Evolutionary conservation across 2,888 invertebrate species (phyloP).

Genomic region (Microctonus hyperodae): DNA sequence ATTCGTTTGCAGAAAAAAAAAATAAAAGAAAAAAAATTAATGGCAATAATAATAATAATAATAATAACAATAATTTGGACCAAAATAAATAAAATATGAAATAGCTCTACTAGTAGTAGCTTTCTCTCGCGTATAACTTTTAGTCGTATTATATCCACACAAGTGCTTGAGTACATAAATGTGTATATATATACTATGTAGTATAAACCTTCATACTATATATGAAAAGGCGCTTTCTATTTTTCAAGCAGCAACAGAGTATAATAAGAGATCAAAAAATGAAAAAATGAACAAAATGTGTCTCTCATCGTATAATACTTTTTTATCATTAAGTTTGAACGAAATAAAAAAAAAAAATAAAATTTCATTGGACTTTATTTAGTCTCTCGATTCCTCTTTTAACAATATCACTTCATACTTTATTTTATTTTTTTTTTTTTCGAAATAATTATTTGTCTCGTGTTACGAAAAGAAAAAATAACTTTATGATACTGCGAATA

Average conservation of each 20-base stretch:
- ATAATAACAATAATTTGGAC: conserved; percentile 11
- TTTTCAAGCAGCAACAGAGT: not conserved
- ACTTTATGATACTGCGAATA: no score
- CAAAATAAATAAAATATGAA: conserved; percentile 4
- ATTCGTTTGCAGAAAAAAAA: conserved; percentile 27
- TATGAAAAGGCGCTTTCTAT: not conserved
- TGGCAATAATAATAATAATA: conserved; percentile 15
- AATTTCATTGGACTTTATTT: not conserved
- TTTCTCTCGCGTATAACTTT: conserved; percentile 8
- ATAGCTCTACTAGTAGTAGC: not conserved
- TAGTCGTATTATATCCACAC: not conserved
- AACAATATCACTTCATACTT: not conserved
- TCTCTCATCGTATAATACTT: not conserved
- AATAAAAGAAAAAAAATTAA: conserved; percentile 3
- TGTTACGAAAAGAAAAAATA: conserved; percentile 1
- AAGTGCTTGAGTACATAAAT: not conserved
- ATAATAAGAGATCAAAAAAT: conserved; percentile 1
- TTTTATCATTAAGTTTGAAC: not conserved
- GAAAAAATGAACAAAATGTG: not conserved
- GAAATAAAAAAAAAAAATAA: conserved; percentile 21
- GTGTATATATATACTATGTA: not conserved
- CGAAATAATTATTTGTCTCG: conserved; percentile 19
- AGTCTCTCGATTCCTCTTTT: not conserved
- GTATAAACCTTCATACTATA: no score
- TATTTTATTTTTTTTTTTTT: not conserved